phyloP scores from a whole-genome alignment of 2,113 vertebrate species.

The Dryoscopus gambensis region DNA sequence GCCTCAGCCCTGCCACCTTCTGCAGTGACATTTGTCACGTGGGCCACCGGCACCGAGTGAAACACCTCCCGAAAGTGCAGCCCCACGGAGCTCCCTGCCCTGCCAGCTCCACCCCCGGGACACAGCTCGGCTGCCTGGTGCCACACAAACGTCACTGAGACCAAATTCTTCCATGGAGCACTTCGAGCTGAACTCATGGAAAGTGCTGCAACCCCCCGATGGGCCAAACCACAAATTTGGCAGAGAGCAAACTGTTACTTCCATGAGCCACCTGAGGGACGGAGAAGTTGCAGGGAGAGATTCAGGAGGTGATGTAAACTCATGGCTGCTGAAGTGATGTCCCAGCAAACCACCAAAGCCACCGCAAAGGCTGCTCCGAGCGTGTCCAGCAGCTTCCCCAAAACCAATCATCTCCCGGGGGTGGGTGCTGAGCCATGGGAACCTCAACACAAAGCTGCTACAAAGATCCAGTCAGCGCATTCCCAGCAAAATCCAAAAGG shows the following conservation, averaged over 20 bases:
- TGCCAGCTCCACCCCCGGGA: background rate
- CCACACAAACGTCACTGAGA: background rate
- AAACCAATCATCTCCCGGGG: background rate
- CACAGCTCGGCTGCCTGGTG: background rate
- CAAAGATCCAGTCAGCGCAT: background rate
- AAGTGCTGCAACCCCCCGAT: background rate
- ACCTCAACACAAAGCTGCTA: background rate
- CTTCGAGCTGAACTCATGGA: background rate
- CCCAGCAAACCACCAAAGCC: background rate
- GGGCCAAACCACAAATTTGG: background rate
- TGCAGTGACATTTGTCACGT: background rate
- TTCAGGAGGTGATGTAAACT: background rate
- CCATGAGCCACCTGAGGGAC: background rate
- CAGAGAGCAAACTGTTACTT: background rate
- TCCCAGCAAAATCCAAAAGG: background rate
- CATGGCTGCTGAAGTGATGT: background rate
- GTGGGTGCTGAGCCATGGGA: background rate
- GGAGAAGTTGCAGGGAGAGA: background rate
- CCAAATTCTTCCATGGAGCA: background rate
- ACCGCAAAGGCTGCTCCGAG: background rate
- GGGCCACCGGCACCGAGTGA: fast-evolving
- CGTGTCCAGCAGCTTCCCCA: background rate
- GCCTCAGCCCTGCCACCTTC: background rate
- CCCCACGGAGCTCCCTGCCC: fast-evolving
- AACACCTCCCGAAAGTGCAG: background rate